A percentile compares a stretch with the other conserved stretches of the same genome.
phyloP scores from a whole-genome alignment of 2,797 vertebrate genomes.

The Sparus aurata region DNA sequence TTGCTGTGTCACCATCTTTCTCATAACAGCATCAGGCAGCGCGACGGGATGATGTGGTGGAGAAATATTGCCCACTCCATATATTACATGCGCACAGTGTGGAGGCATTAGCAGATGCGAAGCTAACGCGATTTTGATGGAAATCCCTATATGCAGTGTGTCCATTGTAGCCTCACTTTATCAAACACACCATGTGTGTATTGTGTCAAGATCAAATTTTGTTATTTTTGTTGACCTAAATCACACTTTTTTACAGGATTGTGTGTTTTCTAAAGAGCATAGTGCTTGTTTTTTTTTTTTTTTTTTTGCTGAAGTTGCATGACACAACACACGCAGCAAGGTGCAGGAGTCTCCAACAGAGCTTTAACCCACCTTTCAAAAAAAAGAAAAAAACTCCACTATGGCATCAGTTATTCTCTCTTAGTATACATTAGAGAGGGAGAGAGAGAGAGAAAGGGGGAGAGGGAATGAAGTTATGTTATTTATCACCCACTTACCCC shows the following conservation, averaged over 20 bases:
- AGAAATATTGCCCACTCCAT: constrained; percentile 46
- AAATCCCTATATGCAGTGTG: not conserved
- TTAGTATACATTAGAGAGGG: constrained; percentile 25
- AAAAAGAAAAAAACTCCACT: not conserved
- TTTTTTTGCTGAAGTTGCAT: too few species aligned
- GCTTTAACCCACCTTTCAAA: not conserved
- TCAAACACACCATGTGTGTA: constrained; percentile 19
- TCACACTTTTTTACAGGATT: too few species aligned
- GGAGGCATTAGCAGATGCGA: constrained; percentile 16
- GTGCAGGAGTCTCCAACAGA: not conserved
- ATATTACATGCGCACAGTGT: constrained; percentile 25
- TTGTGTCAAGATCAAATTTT: not conserved
- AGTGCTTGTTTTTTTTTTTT: too few species aligned
- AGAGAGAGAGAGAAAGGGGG: not conserved
- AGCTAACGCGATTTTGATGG: not conserved
- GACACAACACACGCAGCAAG: not conserved
- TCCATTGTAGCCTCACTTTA: not conserved
- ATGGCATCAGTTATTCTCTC: not conserved
- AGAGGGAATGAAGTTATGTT: constrained; percentile 26
- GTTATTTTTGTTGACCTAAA: too few species aligned
- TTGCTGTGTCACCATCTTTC: constrained; percentile 74
- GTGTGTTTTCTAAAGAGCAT: too few species aligned
- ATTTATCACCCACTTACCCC: constrained; percentile 52
- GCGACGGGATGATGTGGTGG: constrained; percentile 55
- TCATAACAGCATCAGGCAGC: constrained; percentile 32